Evolutionary conservation across 2,113 vertebrate genomes (phyloP).

Genomic region (Dunckerocampus dactyliophorus): DNA sequence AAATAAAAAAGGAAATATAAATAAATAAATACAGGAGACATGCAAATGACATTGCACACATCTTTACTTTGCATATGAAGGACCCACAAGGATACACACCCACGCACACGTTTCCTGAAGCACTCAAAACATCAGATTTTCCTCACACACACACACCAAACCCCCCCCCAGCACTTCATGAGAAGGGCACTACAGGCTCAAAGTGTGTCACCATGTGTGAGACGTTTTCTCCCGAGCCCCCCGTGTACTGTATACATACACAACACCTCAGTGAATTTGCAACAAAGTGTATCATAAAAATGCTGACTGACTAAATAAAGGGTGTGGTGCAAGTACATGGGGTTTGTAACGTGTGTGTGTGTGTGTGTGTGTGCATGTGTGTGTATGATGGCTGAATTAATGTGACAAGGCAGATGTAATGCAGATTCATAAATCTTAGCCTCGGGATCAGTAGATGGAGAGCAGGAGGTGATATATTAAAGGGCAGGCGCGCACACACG

Average conservation of each 20-base stretch:
- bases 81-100: conserved; percentile 8
- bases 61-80: too few relatives aligned
- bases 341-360: conserved; percentile 27
- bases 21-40: too few relatives aligned
- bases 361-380: conserved; percentile 48
- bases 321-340: conserved; percentile 36
- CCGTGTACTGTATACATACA: conserved; percentile 13
- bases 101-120: conserved; percentile 34
- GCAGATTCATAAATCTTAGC: conserved; percentile 70
- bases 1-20: too few relatives aligned
- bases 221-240: conserved; percentile 59
- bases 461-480: conserved; percentile 55
- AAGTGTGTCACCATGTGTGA: conserved; percentile 64
- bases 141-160: conserved; percentile 20
- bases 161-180: conserved; percentile 43
- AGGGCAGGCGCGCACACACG: conserved; percentile 29
- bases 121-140: conserved; percentile 28
- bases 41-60: neutral
- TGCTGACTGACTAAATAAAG: conserved; percentile 1
- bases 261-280: conserved; percentile 5
- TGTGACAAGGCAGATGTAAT: conserved; percentile 70
- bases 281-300: neutral
- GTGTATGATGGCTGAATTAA: conserved; percentile 68
- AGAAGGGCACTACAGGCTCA: conserved; percentile 59
- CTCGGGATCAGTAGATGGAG: conserved; percentile 48